phyloP scores from a whole-genome alignment of 2,888 invertebrate genomes.

The Teleogryllus oceanicus region DNA sequence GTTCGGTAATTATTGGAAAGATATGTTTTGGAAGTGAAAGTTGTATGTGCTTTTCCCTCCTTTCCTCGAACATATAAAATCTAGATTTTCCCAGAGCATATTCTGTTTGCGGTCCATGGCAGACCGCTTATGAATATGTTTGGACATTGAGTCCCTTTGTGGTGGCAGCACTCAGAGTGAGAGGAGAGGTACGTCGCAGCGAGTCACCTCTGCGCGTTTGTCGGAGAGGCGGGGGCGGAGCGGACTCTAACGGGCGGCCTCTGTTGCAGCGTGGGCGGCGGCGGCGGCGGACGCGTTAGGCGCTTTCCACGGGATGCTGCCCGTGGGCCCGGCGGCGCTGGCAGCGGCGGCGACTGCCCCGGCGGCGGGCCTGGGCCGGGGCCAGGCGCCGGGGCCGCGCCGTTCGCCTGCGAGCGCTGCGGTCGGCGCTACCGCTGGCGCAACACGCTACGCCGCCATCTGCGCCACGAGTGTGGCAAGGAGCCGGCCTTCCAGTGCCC shows the following conservation, averaged over 20 bases:
- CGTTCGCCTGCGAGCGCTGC: conserved; percentile 41
- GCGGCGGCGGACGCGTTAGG: conserved; percentile 36
- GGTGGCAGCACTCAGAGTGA: too few relatives aligned
- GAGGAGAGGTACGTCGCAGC: too few relatives aligned
- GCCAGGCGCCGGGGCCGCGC: not conserved
- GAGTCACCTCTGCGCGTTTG: too few relatives aligned
- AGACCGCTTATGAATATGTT: too few relatives aligned
- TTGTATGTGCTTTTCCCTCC: too few relatives aligned
- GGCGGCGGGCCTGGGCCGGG: not conserved
- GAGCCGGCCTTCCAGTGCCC: conserved; percentile 45
- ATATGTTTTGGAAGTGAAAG: too few relatives aligned
- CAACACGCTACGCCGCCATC: conserved; percentile 47
- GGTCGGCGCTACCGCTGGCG: conserved; percentile 42
- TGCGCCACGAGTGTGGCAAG: conserved; percentile 56
- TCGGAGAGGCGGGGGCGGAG: not conserved
- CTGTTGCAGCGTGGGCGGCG: conserved; percentile 36
- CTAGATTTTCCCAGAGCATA: too few relatives aligned
- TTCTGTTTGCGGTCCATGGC: too few relatives aligned
- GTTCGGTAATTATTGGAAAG: too few relatives aligned
- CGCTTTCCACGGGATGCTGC: not conserved
- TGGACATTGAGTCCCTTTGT: too few relatives aligned
- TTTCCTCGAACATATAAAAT: too few relatives aligned
- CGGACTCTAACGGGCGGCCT: conserved; percentile 39
- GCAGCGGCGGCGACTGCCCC: too few relatives aligned
- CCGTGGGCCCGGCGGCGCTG: not conserved